phyloP scores from a whole-genome alignment of 2,888 invertebrate genomes.

The Monopis laevigella region DNA sequence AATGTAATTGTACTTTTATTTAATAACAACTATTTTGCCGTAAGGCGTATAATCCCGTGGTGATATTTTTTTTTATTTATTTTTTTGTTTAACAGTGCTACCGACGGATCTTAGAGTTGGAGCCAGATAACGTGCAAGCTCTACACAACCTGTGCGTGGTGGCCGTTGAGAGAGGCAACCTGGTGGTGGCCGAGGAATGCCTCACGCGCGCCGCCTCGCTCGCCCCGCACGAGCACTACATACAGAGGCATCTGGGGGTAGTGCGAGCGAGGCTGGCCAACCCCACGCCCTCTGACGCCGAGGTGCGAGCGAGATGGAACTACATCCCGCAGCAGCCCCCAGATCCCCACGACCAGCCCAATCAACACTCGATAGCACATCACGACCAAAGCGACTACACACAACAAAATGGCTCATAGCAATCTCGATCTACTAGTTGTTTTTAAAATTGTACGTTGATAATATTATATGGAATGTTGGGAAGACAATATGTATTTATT shows the following conservation, averaged over 20 bases:
- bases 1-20: too few relatives aligned
- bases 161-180: constrained; percentile 89
- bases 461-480: background rate
- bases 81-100: constrained; percentile 92
- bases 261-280: constrained; percentile 72
- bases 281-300: constrained; percentile 24
- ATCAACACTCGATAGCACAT: too few relatives aligned
- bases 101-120: constrained; percentile 83
- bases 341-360: constrained; percentile 39
- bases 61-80: too few relatives aligned
- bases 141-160: constrained; percentile 97
- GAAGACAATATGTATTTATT: background rate
- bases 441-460: too few relatives aligned
- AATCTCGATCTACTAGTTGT: too few relatives aligned
- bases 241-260: constrained; percentile 87
- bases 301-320: constrained; percentile 59
- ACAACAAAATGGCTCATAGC: constrained; percentile 32
- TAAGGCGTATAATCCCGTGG: too few relatives aligned
- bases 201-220: constrained; percentile 81
- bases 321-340: constrained; percentile 61
- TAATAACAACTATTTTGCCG: too few relatives aligned
- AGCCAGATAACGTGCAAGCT: constrained; percentile 93
- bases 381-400: constrained; percentile 48
- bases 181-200: constrained; percentile 87
- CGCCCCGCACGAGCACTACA: constrained; percentile 92